phyloP scores from a whole-genome alignment of 2,113 vertebrate species.

The Limnothrissa miodon region DNA sequence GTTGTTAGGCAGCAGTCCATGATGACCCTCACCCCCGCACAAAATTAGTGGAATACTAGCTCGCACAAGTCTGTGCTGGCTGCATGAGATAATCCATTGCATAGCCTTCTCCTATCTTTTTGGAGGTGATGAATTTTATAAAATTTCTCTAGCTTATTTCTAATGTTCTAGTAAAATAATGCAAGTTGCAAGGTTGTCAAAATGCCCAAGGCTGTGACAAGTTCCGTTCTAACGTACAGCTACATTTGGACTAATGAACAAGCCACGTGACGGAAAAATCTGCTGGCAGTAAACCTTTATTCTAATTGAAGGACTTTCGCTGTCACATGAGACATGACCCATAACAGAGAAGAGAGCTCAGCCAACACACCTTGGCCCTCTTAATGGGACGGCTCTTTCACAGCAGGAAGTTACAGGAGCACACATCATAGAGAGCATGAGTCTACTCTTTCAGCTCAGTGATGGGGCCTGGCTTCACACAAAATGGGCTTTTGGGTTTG shows the following conservation, averaged over 20 bases:
- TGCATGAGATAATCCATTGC: not conserved
- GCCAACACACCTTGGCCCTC: conserved; percentile 1
- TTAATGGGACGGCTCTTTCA: not conserved
- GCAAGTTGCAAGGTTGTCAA: not conserved
- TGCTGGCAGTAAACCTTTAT: not conserved
- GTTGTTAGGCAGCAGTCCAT: not conserved
- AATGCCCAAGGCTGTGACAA: not conserved
- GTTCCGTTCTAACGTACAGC: not conserved
- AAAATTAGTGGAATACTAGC: not conserved
- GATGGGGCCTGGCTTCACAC: not conserved
- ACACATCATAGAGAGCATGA: not conserved
- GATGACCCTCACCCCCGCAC: not conserved
- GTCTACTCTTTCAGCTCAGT: not conserved
- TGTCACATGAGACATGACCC: conserved; percentile 13
- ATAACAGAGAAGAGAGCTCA: not conserved
- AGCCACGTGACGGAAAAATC: not conserved
- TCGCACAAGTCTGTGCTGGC: not conserved
- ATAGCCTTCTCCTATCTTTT: not conserved
- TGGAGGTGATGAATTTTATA: not conserved
- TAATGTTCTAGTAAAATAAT: not conserved
- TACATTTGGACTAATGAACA: not conserved
- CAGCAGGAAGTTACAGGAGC: not conserved
- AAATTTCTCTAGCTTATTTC: not conserved
- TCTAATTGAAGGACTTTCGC: not conserved
- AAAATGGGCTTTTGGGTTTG: not conserved